Percentiles rank a stretch among this genome's conserved stretches.
Evolutionary conservation across 2,888 invertebrate species (phyloP).

Genomic region (Drepana falcataria): DNA sequence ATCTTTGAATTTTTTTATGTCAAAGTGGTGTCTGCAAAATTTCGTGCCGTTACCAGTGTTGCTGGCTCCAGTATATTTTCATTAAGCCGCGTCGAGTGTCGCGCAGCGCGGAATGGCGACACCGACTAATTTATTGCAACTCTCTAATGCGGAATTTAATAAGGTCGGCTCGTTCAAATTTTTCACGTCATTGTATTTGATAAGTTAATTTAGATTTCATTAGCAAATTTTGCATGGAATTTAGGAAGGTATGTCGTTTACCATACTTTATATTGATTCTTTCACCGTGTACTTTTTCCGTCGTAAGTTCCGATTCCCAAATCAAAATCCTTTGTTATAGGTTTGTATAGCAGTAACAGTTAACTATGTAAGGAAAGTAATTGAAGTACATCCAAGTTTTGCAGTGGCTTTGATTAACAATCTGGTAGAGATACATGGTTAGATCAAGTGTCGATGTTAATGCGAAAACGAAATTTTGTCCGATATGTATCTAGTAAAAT

Average conservation of each 20-base stretch:
- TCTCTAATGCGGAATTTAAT: conserved; percentile 56
- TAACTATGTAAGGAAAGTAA: too few species aligned
- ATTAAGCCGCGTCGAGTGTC: conserved; percentile 37
- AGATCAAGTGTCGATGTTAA: too few species aligned
- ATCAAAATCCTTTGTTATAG: too few species aligned
- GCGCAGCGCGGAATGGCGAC: conserved; percentile 18
- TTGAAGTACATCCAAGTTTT: too few species aligned
- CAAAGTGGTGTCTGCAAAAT: background rate
- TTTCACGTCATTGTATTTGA: conserved; percentile 5
- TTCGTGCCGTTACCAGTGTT: conserved; percentile 18
- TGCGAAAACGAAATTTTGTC: too few species aligned
- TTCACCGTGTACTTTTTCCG: too few species aligned
- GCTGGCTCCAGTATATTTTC: conserved; percentile 44
- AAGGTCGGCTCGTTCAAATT: conserved; percentile 31
- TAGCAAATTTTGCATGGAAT: background rate
- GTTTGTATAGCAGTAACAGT: too few species aligned
- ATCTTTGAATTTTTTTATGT: background rate
- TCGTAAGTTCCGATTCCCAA: too few species aligned
- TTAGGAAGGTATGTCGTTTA: background rate
- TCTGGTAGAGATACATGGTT: too few species aligned
- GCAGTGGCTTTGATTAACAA: too few species aligned
- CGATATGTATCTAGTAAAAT: too few species aligned
- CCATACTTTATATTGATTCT: too few species aligned
- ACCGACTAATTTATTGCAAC: conserved; percentile 50
- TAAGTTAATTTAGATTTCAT: background rate